Percentiles rank a stretch among this genome's conserved stretches.
Conservation (phyloP, 2,113 vertebrate genomes). For the Corythaixoides concolor region DNA sequence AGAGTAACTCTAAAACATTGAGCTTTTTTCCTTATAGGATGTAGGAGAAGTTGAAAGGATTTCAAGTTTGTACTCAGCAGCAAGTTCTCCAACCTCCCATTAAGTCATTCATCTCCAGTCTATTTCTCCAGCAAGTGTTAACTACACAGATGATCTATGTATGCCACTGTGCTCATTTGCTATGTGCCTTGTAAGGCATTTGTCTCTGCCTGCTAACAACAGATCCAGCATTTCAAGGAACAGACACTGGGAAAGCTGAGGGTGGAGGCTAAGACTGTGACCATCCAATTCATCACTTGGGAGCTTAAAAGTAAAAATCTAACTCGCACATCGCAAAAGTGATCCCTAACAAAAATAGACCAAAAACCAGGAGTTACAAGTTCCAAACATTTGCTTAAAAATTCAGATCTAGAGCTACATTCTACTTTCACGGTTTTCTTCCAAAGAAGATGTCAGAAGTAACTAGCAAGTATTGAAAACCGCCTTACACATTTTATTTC, state of each 20-base stretch:
- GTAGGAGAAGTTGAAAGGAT: not conserved
- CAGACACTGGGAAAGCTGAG: not conserved
- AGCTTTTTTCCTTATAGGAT: not conserved
- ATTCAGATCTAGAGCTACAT: not conserved
- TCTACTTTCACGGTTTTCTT: not conserved
- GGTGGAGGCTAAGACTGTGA: not conserved
- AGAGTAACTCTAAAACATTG: not conserved
- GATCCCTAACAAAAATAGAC: not conserved
- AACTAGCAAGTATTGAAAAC: not conserved
- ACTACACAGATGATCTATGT: not conserved
- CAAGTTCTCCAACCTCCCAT: not conserved
- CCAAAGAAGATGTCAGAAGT: not conserved
- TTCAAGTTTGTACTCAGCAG: not conserved
- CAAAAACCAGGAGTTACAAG: not conserved
- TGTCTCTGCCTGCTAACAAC: not conserved
- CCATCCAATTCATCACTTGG: not conserved
- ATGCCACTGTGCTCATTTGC: not conserved
- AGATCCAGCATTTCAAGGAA: not conserved
- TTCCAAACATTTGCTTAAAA: not conserved
- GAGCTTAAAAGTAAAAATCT: not conserved
- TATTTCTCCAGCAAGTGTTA: conserved; percentile 2
- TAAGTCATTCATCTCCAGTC: not conserved
- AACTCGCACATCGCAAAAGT: not conserved
- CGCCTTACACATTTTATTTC: not conserved
- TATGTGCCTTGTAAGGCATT: not conserved